Conservation (phyloP, 37 sponge, comb jelly and placozoan genomes). For the Aplysina aerophoba region DNA sequence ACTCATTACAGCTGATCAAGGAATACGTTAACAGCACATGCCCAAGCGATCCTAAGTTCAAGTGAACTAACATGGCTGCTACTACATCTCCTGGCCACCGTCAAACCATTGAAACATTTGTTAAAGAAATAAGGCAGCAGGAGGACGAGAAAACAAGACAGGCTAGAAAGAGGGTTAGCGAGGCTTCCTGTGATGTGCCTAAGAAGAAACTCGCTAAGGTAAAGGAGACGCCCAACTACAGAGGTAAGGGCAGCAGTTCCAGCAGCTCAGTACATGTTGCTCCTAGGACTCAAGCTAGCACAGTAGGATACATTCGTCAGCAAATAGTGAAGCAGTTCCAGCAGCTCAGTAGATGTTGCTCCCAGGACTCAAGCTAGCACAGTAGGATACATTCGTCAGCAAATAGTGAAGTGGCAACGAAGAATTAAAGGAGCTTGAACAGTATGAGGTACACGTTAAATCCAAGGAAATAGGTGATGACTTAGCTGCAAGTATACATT, state of each 20-base stretch:
- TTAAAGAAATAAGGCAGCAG: not conserved
- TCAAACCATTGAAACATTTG: constrained; percentile 12
- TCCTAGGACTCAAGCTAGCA: not conserved
- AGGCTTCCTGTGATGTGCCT: not conserved
- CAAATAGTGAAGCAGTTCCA: constrained; percentile 30
- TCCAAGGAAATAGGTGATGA: not conserved
- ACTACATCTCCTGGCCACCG: constrained; percentile 32
- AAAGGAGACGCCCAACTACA: not conserved
- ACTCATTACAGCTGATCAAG: constrained; percentile 25
- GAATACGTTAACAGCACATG: constrained; percentile 11
- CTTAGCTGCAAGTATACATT: not conserved
- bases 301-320: constrained; percentile 11
- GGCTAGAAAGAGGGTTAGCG: not conserved
- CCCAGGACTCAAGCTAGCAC: too few species aligned
- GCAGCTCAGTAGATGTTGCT: too few species aligned
- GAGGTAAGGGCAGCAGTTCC: not conserved
- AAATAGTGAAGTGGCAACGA: too few species aligned
- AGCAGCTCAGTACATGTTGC: not conserved
- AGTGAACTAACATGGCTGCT: not conserved
- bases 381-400: not conserved
- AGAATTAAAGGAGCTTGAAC: constrained; percentile 35
- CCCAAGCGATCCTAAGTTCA: constrained; percentile 2
- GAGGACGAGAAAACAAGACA: constrained; percentile 1
- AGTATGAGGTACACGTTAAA: constrained; percentile 4
- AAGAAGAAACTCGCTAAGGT: not conserved